These are phyloP conservation scores for Acronicta psi DNA, from an alignment of 2,888 invertebrate genomes.

Conservation along the genomic window DNA sequence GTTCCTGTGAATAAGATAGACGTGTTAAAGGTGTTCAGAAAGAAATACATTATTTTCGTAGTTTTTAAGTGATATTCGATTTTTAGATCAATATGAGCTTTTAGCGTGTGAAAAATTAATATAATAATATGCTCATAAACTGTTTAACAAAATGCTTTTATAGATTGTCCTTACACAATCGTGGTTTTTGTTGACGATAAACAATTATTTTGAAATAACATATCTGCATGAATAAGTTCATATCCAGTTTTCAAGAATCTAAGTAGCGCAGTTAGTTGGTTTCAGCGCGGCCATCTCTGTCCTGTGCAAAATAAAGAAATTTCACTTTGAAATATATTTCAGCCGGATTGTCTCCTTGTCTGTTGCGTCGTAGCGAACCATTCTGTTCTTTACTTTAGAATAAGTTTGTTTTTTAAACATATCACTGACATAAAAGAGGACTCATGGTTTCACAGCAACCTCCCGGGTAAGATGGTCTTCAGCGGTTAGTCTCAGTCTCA, in stretches of 20 bases:
- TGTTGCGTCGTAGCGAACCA: constrained; percentile 4
- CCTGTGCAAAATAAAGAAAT: constrained; percentile 67
- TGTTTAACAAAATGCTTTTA: too few species aligned
- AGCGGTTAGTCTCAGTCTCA: too few species aligned
- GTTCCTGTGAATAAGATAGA: too few species aligned
- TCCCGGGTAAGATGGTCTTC: too few species aligned
- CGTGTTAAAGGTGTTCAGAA: too few species aligned
- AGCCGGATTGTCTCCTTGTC: constrained; percentile 41
- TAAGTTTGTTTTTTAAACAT: constrained; percentile 34
- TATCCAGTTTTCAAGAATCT: constrained; percentile 36
- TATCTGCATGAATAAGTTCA: neutral
- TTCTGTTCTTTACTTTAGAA: constrained; percentile 16
- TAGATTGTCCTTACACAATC: too few species aligned
- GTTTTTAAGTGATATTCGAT: too few species aligned
- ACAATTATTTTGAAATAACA: neutral
- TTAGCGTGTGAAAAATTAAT: too few species aligned
- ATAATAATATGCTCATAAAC: too few species aligned
- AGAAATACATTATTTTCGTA: too few species aligned
- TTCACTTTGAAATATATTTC: constrained; percentile 65
- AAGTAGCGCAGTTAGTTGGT: constrained; percentile 35
- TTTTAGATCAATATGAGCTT: too few species aligned
- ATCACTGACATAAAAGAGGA: constrained; percentile 7
- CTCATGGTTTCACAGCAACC: neutral
- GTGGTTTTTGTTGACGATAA: too few species aligned
- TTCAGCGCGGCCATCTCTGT: constrained; percentile 39